Evolutionary conservation across 1,140 invertebrate genomes (phyloP).

Genomic region (Meteorus sp.): DNA sequence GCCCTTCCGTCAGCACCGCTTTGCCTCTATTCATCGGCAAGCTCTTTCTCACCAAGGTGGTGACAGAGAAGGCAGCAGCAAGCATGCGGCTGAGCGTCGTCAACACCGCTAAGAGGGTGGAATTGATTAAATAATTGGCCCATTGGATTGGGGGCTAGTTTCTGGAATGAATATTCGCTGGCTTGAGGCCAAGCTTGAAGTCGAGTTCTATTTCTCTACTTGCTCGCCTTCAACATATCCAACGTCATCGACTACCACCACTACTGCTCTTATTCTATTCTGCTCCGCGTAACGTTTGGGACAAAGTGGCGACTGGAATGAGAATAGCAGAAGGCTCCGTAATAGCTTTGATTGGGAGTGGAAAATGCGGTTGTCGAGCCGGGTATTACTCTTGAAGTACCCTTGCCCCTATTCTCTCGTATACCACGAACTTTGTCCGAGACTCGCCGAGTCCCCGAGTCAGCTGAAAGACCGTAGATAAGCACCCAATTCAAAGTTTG

Average conservation of each 20-base stretch:
- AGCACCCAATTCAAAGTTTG: not conserved
- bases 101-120: constrained; percentile 53
- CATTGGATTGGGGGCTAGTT: constrained; percentile 57
- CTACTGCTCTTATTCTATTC: not conserved
- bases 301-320: constrained; percentile 38
- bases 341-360: constrained; percentile 53
- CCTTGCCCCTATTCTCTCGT: constrained; percentile 9
- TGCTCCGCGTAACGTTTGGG: constrained; percentile 29
- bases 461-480: constrained; percentile 7
- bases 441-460: constrained; percentile 10
- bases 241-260: not conserved
- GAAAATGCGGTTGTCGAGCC: constrained; percentile 48
- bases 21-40: no score
- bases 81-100: no score
- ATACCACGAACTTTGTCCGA: constrained; percentile 18
- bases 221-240: constrained; percentile 15
- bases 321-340: constrained; percentile 53
- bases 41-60: constrained; percentile 31
- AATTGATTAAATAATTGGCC: constrained; percentile 62
- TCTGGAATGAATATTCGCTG: constrained; percentile 59
- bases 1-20: no score
- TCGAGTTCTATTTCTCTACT: constrained; percentile 21
- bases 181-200: constrained; percentile 46
- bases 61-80: constrained; percentile 32
- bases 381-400: constrained; percentile 33